Evolutionary conservation across 1,140 invertebrate genomes (phyloP), one percentile per base, ranked within the genome.

Genomic region (Cherax destructor): DNA sequence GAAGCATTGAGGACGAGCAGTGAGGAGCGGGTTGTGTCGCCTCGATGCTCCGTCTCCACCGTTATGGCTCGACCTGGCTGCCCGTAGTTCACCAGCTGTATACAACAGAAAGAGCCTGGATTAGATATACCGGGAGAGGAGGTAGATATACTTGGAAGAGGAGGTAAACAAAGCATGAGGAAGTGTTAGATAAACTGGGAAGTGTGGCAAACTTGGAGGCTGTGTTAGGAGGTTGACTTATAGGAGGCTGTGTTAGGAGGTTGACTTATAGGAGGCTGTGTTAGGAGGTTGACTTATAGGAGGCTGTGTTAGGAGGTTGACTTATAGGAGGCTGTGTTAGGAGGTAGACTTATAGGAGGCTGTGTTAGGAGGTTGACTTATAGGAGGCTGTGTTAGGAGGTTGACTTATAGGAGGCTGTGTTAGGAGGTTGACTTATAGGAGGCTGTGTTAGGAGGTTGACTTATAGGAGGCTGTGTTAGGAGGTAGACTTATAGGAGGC

Each of bases 81-180:
- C 13, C 87, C 87, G 79, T 89, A 89, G 47, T 89, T 89, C 80
- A 89, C 87, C 56, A 89, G 78, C 87, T 89, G 87, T 16, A 59
- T 41, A 16, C 9, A 5, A 72, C 21, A 16, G 30, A 41, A 41
- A 41, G 30, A 41, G 30, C 30, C 30, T 41, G 30, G 30, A 0
- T 10, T 18, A 56, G 7, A 24, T 24, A 21, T 18, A 16, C 49
- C 18, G 59, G 81, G 59, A 61, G 30, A 24, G 30, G 2, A 41
- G 79, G 52, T 18, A 52, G 49, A 74, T 21, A 74, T 30, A 21
- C 69, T n/a, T 74, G 69, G n/a, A 47, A 74, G 69, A 77, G n/a
- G 24, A 77, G 74, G 24, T 41, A n/a, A 69, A 3, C 1, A 69
- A 69, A n/a, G 3, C 1, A 47, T 1, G 74, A 77, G 13, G 24